Evolutionary conservation across 92 coral and sea anemone species (phyloP).

Genomic region (Porites divaricata): DNA sequence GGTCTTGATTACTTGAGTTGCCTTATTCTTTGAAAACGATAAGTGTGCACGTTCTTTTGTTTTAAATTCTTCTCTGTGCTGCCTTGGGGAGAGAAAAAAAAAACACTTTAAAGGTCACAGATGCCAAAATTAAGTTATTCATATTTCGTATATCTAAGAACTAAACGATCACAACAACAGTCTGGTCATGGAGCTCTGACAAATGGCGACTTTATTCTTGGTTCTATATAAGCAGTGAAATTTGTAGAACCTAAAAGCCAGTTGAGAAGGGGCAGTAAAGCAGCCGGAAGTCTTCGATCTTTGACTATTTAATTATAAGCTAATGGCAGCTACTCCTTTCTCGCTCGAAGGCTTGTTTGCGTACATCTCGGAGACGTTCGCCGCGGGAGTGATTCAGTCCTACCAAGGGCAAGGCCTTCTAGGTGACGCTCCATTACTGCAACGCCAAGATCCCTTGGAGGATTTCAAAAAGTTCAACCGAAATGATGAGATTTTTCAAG

Average conservation of each 20-base stretch:
- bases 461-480: constrained; percentile 40
- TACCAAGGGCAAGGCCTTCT: neutral
- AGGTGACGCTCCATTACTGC: neutral
- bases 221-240: neutral
- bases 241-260: too few relatives aligned
- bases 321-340: neutral
- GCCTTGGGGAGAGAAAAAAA: neutral
- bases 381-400: neutral
- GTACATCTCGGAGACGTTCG: neutral
- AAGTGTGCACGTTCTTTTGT: neutral
- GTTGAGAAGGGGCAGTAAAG: too few relatives aligned
- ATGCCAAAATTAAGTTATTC: neutral
- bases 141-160: neutral
- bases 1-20: too few relatives aligned
- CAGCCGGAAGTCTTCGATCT: too few relatives aligned
- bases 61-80: neutral
- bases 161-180: neutral
- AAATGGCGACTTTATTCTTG: neutral
- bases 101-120: neutral
- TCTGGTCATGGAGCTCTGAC: neutral
- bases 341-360: constrained; percentile 1
- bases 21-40: too few relatives aligned
- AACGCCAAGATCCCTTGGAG: constrained; percentile 11
- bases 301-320: too few relatives aligned
- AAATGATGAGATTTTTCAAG: constrained; percentile 57